Conservation (phyloP, 1,140 invertebrate species). For the Brachystomella parvula region DNA sequence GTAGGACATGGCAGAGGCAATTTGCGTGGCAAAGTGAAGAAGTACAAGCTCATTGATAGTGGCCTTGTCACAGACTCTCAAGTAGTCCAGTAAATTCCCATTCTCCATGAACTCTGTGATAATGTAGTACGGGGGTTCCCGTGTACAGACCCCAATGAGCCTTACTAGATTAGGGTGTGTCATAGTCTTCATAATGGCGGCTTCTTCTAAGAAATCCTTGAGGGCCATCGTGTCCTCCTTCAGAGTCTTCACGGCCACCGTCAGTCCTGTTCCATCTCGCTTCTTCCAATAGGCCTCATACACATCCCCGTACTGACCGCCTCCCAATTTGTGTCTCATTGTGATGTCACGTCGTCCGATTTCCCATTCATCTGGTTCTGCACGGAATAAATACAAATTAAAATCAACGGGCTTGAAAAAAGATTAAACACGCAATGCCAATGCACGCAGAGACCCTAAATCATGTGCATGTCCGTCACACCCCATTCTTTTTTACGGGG, state of each 20-base stretch:
- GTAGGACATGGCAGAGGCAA: constrained; percentile 97
- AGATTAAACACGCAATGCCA: too few relatives aligned
- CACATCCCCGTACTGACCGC: constrained; percentile 96
- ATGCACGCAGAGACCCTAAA: too few relatives aligned
- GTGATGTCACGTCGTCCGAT: constrained; percentile 96
- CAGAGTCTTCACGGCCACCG: constrained; percentile 95
- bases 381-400: too few relatives aligned
- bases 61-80: constrained; percentile 75
- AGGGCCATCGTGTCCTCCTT: constrained; percentile 99
- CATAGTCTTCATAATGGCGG: constrained; percentile 99
- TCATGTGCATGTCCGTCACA: too few relatives aligned
- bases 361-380: constrained; percentile 92
- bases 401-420: too few relatives aligned
- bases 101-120: constrained; percentile 99
- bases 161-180: constrained; percentile 98
- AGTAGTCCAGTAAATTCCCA: constrained; percentile 92
- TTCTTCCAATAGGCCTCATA: constrained; percentile 98
- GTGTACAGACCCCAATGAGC: constrained; percentile 71
- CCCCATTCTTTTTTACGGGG: too few relatives aligned
- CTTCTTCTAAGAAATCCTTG: constrained; percentile 98
- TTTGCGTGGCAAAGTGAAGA: constrained; percentile 98
- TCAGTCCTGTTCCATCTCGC: constrained; percentile 63
- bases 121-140: constrained; percentile 93
- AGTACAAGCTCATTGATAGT: constrained; percentile 50
- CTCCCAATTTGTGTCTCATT: constrained; percentile 91